Base-by-base conservation (phyloP, 1,140 invertebrate genomes). In the Dufourea novaeangliae region DNA sequence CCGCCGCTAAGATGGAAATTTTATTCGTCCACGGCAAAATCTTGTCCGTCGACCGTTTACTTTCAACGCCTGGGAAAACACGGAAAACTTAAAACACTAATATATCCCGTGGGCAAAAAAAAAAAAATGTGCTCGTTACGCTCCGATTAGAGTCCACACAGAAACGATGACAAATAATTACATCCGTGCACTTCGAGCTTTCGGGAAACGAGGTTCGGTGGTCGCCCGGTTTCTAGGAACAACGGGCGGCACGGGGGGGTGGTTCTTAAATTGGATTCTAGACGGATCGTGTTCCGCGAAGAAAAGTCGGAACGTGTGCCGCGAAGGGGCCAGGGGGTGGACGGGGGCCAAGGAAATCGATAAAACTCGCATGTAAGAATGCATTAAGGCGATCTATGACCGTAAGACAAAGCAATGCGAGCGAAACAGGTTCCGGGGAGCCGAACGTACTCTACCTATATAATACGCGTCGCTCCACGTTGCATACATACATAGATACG, bases 321-420 rank as follows among this genome's bases (percentile, higher is more conserved):
- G 46, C 0, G 12, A 8, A n/a, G n/a, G 46, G 0, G n/a, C 20
- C 1, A n/a, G 46, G 20, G 74, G 46, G 56, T 44, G 34, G 34
- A 3, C 34, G 67, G 68, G 75, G 50, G 57, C 50, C 12, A 62
- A 54, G 66, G 63, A 68, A 75, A 79, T 84, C 82, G 72, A 84
- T 84, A 79, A 75, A 69, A 79, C 54, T 79, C 77, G 81, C 82
- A 72, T 71, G 81, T 80, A 83, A 83, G 83, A 84, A 84, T 78
- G 78, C 72, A 73, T 84, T 80, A 83, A 84, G 66, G 29, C 72
- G 82, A 84, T 83, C 82, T 84, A 83, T 79, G 81, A 83, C 67
- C 57, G 72, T 77, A 83, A 80, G 82, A 83, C 82, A 84, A 84
- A 84, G 82, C 78, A 79, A 83, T 64, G 81, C 78, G 81, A 80